Evolutionary conservation across 1,140 invertebrate species (phyloP).

Genomic region (Tenebrio molitor): DNA sequence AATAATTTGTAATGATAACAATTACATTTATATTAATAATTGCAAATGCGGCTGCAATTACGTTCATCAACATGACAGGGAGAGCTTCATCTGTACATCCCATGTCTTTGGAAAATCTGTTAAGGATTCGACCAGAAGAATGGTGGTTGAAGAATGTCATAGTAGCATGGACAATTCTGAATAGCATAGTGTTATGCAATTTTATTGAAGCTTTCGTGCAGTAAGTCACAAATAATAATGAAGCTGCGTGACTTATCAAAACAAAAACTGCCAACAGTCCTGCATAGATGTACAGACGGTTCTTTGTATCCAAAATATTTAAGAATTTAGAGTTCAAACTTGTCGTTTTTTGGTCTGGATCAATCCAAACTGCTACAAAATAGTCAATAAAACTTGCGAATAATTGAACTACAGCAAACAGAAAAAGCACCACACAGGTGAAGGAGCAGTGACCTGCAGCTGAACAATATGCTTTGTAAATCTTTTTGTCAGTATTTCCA

Average conservation of each 20-base stretch:
- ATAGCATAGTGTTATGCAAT: too few relatives aligned
- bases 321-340: not conserved
- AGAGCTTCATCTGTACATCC: too few relatives aligned
- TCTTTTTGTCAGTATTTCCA: slow-evolving; percentile 70
- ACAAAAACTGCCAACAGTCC: not conserved
- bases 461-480: slow-evolving; percentile 74
- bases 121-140: too few relatives aligned
- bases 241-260: too few relatives aligned
- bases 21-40: too few relatives aligned
- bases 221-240: too few relatives aligned
- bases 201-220: not conserved
- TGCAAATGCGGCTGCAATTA: too few relatives aligned
- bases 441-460: slow-evolving; percentile 70
- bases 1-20: too few relatives aligned
- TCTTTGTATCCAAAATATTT: not conserved
- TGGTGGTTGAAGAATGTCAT: not conserved
- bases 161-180: not conserved
- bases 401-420: slow-evolving; percentile 73
- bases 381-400: slow-evolving; percentile 75
- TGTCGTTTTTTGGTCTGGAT: not conserved
- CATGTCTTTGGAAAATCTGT: too few relatives aligned
- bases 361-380: slow-evolving; percentile 74
- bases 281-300: too few relatives aligned
- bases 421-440: slow-evolving; percentile 67
- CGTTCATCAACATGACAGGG: too few relatives aligned